Evolutionary conservation across 2,797 vertebrate genomes (phyloP), one percentile per base, ranked within the genome.

Genomic region (Menidia menidia): DNA sequence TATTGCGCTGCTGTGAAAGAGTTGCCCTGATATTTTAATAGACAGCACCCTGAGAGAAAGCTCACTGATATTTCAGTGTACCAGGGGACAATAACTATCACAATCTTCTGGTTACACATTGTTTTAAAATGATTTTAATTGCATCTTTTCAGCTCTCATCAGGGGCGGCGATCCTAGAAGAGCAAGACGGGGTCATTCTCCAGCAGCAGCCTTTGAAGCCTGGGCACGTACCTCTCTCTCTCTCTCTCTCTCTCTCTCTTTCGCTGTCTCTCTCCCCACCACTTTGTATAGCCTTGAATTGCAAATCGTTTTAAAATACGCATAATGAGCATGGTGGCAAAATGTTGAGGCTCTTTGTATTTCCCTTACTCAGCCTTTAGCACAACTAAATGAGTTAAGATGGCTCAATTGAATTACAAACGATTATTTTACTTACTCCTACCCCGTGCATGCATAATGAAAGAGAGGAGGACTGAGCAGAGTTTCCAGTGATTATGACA

Each of bases 331-430:
- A 93, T 87, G 87, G 87, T 94, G 94, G 94, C 93, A 86, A 91
- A 91, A 82, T 70, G 85, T 86, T 82, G 91, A 93, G 91, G 91
- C 87, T 94, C 96, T 97, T 97, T 96, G 96, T 97, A 94, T 97
- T 88, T 85, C 93, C 92, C 91, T 95, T 94, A 94, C 94, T 96
- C 93, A 93, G 95, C 94, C 95, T 94, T 97, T 95, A 95, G 95
- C 94, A 94, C 92, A 94, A 91, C 93, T 95, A 96, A 97, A 96
- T 95, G 95, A 97, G 95, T 95, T 95, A 93, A 95, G 95, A 97
- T 96, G 93, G 92, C 94, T 96, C 94, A 94, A 94, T 94, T 96
- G 95, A 96, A 95, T 97, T 95, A 97, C 95, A 94, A 96, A 96
- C 94, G 93, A 94, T 93, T 92, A 90, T 92, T 93, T 92, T 89